Percentiles rank a stretch among this genome's conserved stretches.
These are phyloP conservation scores for Hycleus cichorii DNA, from an alignment of 1,140 invertebrate species.

Conservation along the genomic window DNA sequence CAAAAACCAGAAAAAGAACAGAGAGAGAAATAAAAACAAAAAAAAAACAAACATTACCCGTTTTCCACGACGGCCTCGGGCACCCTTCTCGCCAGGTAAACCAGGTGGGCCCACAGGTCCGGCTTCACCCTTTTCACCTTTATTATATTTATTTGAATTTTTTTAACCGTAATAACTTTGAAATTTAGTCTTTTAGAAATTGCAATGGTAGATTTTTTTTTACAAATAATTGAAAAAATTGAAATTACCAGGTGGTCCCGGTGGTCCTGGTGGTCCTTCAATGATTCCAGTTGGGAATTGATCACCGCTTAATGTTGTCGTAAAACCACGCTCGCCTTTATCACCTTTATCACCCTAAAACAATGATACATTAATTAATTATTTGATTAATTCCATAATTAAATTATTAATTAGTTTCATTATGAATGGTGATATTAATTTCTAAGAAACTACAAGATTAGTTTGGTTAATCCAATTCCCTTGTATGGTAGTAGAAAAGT, in stretches of 20 bases:
- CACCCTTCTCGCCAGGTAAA: constrained; percentile 65
- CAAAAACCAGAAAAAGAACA: not conserved
- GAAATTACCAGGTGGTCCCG: constrained; percentile 74
- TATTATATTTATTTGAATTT: not conserved
- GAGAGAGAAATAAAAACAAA: constrained; percentile 10
- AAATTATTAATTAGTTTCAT: not conserved
- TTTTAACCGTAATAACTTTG: no score
- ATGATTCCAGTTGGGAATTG: constrained; percentile 86
- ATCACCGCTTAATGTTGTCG: constrained; percentile 82
- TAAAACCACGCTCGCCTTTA: constrained; percentile 83
- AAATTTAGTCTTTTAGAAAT: no score
- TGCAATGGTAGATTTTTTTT: not conserved
- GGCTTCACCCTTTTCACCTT: constrained; percentile 70
- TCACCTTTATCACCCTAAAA: constrained; percentile 79
- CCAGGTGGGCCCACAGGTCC: constrained; percentile 68
- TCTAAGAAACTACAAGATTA: no score
- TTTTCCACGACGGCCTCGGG: constrained; percentile 76
- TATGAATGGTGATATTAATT: not conserved
- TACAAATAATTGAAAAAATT: not conserved
- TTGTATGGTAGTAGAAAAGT: not conserved
- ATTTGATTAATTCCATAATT: not conserved
- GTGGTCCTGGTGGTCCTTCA: constrained; percentile 86
- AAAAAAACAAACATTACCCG: constrained; percentile 59
- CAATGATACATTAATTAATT: not conserved
- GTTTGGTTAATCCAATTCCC: not conserved